Evolutionary conservation across 2,113 vertebrate genomes (phyloP).

Genomic region (Speoplatyrhinus poulsoni): DNA sequence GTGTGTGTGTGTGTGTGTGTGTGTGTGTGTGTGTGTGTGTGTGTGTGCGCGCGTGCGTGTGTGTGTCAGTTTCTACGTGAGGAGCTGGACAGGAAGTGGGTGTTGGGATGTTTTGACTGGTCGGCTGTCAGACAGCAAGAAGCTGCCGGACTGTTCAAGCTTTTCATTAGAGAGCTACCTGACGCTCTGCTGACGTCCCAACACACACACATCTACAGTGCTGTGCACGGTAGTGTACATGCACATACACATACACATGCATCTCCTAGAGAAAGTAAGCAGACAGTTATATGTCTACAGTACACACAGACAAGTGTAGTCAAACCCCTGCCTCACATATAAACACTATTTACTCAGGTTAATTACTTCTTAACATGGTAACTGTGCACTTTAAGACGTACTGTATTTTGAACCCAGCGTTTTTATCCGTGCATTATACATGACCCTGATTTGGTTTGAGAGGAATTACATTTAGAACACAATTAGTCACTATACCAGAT

Average conservation of each 20-base stretch:
- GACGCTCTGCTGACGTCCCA: conserved; percentile 89
- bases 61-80: conserved; percentile 82
- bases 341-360: no score
- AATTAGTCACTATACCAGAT: not conserved
- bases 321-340: not conserved
- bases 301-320: not conserved
- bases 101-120: conserved; percentile 88
- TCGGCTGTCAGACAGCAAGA: conserved; percentile 89
- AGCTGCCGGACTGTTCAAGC: conserved; percentile 90
- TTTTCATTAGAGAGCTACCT: conserved; percentile 93
- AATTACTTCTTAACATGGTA: no score
- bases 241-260: conserved; percentile 3
- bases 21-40: not conserved
- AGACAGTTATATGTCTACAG: not conserved
- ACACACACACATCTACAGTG: conserved; percentile 84
- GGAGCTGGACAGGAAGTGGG: conserved; percentile 87
- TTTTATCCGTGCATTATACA: no score
- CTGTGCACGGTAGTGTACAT: conserved; percentile 82
- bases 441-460: no score
- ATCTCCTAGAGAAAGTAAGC: not conserved
- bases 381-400: no score
- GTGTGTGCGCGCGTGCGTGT: not conserved
- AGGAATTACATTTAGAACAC: no score
- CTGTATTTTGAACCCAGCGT: no score
- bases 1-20: conserved; percentile 8